A percentile compares a stretch with the other conserved stretches of the same genome.
phyloP scores from a whole-genome alignment of 2,888 invertebrate species.

The Perithous albicinctus region DNA sequence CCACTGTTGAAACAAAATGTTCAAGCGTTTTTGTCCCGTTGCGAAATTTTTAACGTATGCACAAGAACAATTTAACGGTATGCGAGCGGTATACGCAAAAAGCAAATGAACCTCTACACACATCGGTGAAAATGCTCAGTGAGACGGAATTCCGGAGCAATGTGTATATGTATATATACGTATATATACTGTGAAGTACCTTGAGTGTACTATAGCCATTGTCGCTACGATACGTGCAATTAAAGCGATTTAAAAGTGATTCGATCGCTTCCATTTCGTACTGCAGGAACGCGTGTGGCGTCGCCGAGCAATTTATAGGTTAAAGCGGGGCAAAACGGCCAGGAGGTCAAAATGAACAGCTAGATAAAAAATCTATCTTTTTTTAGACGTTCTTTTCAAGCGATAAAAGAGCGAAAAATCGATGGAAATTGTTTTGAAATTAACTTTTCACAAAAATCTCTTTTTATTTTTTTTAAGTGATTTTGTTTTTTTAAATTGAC shows the following conservation, averaged over 20 bases:
- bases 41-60: constrained; percentile 1
- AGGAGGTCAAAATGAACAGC: too few relatives aligned
- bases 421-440: too few relatives aligned
- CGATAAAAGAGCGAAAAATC: too few relatives aligned
- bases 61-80: background rate
- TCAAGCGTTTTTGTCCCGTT: background rate
- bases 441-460: too few relatives aligned
- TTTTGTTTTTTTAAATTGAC: too few relatives aligned
- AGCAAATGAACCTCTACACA: background rate
- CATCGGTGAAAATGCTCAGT: background rate
- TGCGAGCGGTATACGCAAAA: background rate
- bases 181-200: background rate
- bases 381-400: too few relatives aligned
- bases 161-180: background rate
- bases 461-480: too few relatives aligned
- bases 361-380: too few relatives aligned
- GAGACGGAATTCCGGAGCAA: constrained; percentile 1
- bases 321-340: background rate
- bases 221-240: constrained; percentile 69
- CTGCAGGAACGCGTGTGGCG: constrained; percentile 36
- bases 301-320: constrained; percentile 10
- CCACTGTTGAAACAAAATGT: background rate
- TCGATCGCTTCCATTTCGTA: constrained; percentile 67
- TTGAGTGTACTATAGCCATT: constrained; percentile 8
- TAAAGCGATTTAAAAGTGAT: constrained; percentile 73